Percentiles rank a stretch among this genome's conserved stretches.
Evolutionary conservation across 2,113 vertebrate species (phyloP).

Genomic region (Ornithorhynchus anatinus): DNA sequence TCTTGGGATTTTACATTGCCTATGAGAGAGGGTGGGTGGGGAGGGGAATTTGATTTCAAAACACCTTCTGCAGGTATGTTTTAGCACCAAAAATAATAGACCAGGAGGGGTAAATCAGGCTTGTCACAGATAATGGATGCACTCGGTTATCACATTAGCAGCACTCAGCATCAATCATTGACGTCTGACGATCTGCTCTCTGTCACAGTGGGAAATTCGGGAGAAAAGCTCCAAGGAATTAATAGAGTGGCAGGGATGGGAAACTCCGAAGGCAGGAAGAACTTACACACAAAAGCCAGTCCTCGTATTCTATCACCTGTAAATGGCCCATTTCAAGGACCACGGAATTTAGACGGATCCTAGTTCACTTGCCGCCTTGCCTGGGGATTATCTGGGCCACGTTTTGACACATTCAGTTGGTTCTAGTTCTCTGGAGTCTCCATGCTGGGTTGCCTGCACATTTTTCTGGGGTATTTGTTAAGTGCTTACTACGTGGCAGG

Average conservation of each 20-base stretch:
- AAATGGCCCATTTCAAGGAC: no score
- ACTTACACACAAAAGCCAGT: neutral
- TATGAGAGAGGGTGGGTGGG: accelerated
- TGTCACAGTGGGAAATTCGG: accelerated
- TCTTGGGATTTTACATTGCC: neutral
- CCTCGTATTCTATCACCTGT: no score
- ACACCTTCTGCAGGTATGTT: neutral
- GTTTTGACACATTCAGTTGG: no score
- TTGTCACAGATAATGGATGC: accelerated
- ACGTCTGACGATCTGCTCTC: neutral
- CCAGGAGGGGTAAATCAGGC: neutral
- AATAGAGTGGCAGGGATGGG: neutral
- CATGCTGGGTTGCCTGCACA: no score
- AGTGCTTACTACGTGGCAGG: no score
- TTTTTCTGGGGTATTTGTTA: no score
- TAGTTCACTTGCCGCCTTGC: no score
- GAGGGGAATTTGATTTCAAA: constrained; percentile 8
- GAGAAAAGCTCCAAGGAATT: accelerated
- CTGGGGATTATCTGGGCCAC: no score
- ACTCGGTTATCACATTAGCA: accelerated
- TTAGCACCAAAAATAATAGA: neutral
- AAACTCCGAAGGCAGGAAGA: neutral
- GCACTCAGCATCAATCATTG: neutral
- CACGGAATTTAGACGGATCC: no score
- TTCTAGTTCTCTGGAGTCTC: no score